A percentile compares a stretch with the other conserved stretches of the same genome.
Conservation (phyloP, 2,888 invertebrate genomes). For the Tiliacea aurago region DNA sequence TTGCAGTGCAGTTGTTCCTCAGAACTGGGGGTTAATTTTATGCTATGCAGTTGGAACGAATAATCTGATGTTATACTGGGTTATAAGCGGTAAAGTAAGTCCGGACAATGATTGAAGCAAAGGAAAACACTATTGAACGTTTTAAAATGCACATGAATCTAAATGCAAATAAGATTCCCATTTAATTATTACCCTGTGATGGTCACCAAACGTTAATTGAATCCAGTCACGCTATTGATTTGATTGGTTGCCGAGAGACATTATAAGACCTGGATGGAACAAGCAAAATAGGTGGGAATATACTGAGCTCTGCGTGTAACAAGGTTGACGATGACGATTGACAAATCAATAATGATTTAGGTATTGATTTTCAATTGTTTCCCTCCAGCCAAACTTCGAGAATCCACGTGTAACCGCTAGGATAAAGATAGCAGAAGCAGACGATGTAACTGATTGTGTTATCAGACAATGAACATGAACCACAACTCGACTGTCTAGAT, state of each 20-base stretch:
- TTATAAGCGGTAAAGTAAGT: not conserved
- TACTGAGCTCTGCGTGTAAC: not conserved
- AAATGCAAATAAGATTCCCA: not conserved
- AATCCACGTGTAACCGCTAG: not conserved
- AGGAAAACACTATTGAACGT: not conserved
- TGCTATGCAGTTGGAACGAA: conserved; percentile 3
- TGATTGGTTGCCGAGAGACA: too few species aligned
- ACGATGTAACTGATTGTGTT: conserved; percentile 43
- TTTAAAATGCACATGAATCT: not conserved
- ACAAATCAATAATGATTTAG: not conserved
- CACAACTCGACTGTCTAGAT: conserved; percentile 29
- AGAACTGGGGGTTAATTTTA: conserved; percentile 9
- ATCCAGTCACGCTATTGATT: not conserved
- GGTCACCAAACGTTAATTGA: not conserved
- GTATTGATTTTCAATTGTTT: conserved; percentile 9
- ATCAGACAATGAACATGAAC: conserved; percentile 66
- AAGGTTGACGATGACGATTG: not conserved
- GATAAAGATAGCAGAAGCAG: conserved; percentile 8
- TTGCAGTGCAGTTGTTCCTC: conserved; percentile 28
- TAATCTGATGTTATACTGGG: not conserved
- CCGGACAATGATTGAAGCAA: not conserved
- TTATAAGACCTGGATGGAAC: not conserved
- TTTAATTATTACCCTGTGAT: not conserved
- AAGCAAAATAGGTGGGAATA: not conserved
- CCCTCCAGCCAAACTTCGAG: not conserved